Evolutionary conservation across 2,888 invertebrate genomes (phyloP), one percentile per base, ranked within the genome.

Genomic region (Diarsia rubi): DNA sequence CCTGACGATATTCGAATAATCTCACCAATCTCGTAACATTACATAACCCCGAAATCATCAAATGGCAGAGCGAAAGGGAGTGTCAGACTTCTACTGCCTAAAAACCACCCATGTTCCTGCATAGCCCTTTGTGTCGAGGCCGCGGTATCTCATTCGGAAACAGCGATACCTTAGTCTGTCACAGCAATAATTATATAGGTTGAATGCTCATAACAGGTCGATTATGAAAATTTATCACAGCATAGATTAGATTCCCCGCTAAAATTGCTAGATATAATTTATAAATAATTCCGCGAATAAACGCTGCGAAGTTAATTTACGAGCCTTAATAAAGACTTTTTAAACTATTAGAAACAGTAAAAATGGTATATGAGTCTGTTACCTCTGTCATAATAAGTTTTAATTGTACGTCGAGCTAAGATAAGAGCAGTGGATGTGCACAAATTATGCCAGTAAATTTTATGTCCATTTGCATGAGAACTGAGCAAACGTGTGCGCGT

Each of bases 391-490:
- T 90, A 89, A 89, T 89, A 91, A 89, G 88, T 91, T 91, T 90
- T 91, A 93, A 92, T 93, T 90, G 86, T 89, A 83, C 89, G 82
- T 82, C 77, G 69, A 82, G 77, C 85, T 77, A 76, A 75, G 88
- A 89, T 90, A 90, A 88, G 86, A 87, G 72, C 76, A 79, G 79
- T 88, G 83, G 88, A 91, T 90, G 89, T 88, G 87, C 87, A 89
- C 88, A 91, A 92, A 91, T 92, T 91, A 90, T 86, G 75, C 77
- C 83, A 83, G 88, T 93, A 91, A 91, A 92, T 93, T 92, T 82
- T 81, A 87, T 90, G 88, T 78, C 87, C 90, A 94, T 94, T 95
- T 93, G 92, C 94, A 94, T 94, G 91, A 90, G 89, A 92, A 91
- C 90, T 89, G 90, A 90, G 90, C 83, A 79, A 87, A 84, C 86